Conservation (phyloP, 2,888 invertebrate species). For the Gnatocerus cornutus region DNA sequence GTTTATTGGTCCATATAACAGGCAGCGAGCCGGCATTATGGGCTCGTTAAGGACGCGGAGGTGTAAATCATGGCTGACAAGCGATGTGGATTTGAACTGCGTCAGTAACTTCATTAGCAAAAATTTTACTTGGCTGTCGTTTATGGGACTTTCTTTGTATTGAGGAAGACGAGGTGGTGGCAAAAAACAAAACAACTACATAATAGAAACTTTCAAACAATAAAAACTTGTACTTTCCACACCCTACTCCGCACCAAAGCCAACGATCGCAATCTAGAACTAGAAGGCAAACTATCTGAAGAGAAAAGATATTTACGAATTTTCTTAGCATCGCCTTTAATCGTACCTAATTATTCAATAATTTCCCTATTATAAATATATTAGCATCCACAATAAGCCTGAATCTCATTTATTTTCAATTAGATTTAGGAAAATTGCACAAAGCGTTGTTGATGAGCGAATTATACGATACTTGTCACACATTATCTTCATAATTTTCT, state of each 20-base stretch:
- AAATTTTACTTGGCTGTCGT: not conserved
- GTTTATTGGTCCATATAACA: slow-evolving; percentile 29
- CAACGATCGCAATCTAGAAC: too few species aligned
- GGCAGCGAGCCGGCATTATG: slow-evolving; percentile 11
- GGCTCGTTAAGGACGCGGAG: slow-evolving; percentile 12
- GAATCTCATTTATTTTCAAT: slow-evolving; percentile 3
- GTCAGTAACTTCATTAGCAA: slow-evolving; percentile 11
- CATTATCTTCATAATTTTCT: too few species aligned
- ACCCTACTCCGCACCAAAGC: too few species aligned
- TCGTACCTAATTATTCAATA: too few species aligned
- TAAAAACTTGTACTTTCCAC: too few species aligned
- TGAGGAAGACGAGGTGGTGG: too few species aligned
- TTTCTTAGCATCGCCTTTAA: too few species aligned
- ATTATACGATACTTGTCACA: too few species aligned
- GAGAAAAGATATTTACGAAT: too few species aligned
- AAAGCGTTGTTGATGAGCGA: too few species aligned
- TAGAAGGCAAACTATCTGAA: not conserved
- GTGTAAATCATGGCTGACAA: slow-evolving; percentile 22
- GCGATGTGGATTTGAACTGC: slow-evolving; percentile 1
- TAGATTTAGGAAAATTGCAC: slow-evolving; percentile 3
- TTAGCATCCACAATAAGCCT: slow-evolving; percentile 2
- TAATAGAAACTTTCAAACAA: too few species aligned
- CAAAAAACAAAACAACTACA: too few species aligned
- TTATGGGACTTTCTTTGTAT: not conserved
- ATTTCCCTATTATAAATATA: not conserved